Conservation (phyloP, 2,888 invertebrate genomes). For the Caenorhabditis macrosperma region DNA sequence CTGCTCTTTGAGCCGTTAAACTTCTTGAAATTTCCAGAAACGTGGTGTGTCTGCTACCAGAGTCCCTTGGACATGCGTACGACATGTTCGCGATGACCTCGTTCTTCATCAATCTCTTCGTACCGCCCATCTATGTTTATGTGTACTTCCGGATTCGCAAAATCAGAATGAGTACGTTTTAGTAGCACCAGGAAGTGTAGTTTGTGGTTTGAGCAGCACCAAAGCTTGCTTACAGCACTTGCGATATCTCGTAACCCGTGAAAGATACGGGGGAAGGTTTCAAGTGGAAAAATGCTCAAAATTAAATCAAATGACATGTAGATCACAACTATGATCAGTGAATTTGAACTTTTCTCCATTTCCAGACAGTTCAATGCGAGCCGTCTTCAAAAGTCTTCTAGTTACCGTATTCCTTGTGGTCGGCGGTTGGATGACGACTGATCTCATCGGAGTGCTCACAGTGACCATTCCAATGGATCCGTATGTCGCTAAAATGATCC, state of each 20-base stretch:
- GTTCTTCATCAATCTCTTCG: slow-evolving; percentile 24
- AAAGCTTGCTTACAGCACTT: no score
- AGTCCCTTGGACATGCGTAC: slow-evolving; percentile 31
- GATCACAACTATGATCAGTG: no score
- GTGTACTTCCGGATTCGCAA: slow-evolving; percentile 16
- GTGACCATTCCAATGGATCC: slow-evolving; percentile 52
- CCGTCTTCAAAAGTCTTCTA: slow-evolving; percentile 40
- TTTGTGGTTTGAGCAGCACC: no score
- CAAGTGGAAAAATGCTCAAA: no score
- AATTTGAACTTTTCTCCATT: no score
- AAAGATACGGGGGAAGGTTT: no score
- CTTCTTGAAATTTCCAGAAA: slow-evolving; percentile 12
- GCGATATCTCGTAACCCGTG: no score
- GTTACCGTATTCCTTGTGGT: slow-evolving; percentile 46
- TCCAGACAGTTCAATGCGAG: slow-evolving; percentile 38
- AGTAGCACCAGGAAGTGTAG: no score
- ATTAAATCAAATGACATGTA: no score
- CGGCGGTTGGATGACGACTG: slow-evolving; percentile 56
- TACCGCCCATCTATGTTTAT: slow-evolving; percentile 36
- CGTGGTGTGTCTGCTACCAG: slow-evolving; percentile 32
- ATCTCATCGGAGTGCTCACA: slow-evolving; percentile 39
- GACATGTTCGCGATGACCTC: slow-evolving; percentile 35
- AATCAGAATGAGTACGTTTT: slow-evolving; percentile 27
- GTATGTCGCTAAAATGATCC: slow-evolving; percentile 29
- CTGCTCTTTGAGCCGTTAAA: not conserved